These are phyloP conservation scores for Protosalanx chinensis DNA, from an alignment of 2,797 vertebrate genomes.

Conservation along the genomic window DNA sequence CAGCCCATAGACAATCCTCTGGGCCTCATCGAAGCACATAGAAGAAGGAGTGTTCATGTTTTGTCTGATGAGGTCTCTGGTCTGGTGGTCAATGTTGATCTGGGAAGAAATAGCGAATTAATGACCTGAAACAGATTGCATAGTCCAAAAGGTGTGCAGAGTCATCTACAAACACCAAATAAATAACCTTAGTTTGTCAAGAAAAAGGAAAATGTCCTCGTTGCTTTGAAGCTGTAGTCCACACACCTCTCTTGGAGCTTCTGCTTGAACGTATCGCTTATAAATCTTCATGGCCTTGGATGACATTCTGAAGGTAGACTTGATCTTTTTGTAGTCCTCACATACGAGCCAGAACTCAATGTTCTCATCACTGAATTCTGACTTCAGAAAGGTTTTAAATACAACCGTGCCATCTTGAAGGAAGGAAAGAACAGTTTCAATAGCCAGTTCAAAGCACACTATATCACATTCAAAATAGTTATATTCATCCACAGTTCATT, in stretches of 20 bases:
- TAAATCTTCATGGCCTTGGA: constrained; percentile 83
- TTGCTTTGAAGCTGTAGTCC: constrained; percentile 3
- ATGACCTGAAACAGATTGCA: background rate
- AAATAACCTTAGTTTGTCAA: no score
- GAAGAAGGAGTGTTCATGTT: constrained; percentile 72
- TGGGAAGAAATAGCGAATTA: constrained; percentile 48
- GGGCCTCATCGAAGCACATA: constrained; percentile 80
- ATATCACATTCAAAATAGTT: background rate
- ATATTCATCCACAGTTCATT: constrained; percentile 4
- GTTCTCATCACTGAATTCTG: constrained; percentile 87
- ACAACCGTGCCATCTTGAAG: constrained; percentile 73
- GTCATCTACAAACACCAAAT: background rate
- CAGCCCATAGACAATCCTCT: constrained; percentile 79
- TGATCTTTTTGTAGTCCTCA: constrained; percentile 83
- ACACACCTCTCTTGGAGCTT: constrained; percentile 81
- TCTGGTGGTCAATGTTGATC: constrained; percentile 87
- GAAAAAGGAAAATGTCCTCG: background rate
- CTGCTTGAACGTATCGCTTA: constrained; percentile 74
- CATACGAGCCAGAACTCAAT: constrained; percentile 87
- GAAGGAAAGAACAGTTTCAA: background rate
- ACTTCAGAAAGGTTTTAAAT: constrained; percentile 83
- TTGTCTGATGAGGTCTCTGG: constrained; percentile 70
- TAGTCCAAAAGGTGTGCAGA: background rate
- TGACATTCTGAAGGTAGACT: constrained; percentile 66
- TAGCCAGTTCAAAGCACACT: background rate